These are phyloP conservation scores for Nothobranchius furzeri DNA, from an alignment of 2,113 vertebrate species.

Conservation along the genomic window DNA sequence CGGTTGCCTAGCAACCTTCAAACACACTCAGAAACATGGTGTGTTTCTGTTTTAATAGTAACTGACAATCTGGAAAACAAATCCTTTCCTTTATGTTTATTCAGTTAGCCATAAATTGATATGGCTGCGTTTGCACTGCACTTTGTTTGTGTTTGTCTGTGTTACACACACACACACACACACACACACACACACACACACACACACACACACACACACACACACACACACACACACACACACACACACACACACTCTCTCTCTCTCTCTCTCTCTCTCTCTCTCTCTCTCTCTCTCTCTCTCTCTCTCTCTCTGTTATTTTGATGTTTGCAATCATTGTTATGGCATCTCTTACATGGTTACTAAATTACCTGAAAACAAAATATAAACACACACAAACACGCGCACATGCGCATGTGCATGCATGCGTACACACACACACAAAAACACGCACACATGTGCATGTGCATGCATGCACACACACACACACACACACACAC, in stretches of 20 bases:
- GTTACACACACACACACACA: not conserved
- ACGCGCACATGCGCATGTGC: too few relatives aligned
- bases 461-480: too few relatives aligned
- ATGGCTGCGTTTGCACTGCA: constrained; percentile 22
- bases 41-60: constrained; percentile 26
- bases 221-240: too few relatives aligned
- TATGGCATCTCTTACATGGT: constrained; percentile 43
- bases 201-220: not conserved
- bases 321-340: constrained; percentile 45
- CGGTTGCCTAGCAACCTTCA: constrained; percentile 62
- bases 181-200: not conserved
- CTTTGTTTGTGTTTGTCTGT: constrained; percentile 7
- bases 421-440: too few relatives aligned
- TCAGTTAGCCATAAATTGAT: constrained; percentile 28
- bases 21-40: constrained; percentile 43
- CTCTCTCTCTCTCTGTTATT: too few relatives aligned
- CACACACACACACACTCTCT: not conserved
- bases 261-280: too few relatives aligned
- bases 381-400: constrained; percentile 15
- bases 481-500: too few relatives aligned
- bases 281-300: too few relatives aligned
- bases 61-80: constrained; percentile 37
- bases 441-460: too few relatives aligned
- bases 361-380: constrained; percentile 48
- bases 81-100: constrained; percentile 26